phyloP scores from a whole-genome alignment of 2,797 vertebrate genomes.

The Neoniphon sammara region DNA sequence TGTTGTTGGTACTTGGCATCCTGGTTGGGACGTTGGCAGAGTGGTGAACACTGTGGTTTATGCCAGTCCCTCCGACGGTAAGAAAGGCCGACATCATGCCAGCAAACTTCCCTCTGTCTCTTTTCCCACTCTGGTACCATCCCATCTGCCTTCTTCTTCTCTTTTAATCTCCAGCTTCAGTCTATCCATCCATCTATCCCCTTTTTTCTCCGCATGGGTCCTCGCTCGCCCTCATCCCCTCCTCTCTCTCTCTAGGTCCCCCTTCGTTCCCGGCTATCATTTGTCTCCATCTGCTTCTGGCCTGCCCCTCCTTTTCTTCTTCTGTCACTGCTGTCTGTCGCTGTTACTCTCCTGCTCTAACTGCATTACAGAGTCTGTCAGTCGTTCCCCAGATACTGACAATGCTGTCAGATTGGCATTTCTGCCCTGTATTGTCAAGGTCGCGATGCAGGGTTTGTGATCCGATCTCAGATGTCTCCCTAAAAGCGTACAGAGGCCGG shows the following conservation, averaged over 20 bases:
- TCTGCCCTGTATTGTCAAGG: slow-evolving; percentile 63
- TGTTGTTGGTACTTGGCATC: no score
- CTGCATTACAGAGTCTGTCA: slow-evolving; percentile 71
- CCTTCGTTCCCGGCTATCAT: slow-evolving; percentile 65
- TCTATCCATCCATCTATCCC: slow-evolving; percentile 31
- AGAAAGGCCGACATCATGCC: background rate
- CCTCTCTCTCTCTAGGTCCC: slow-evolving; percentile 39
- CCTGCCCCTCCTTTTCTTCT: slow-evolving; percentile 47
- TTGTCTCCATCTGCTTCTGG: slow-evolving; percentile 74
- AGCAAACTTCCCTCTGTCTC: slow-evolving; percentile 34
- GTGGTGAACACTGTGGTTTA: no score
- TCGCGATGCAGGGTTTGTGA: slow-evolving; percentile 42
- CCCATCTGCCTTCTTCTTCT: slow-evolving; percentile 31
- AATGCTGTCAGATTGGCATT: slow-evolving; percentile 53
- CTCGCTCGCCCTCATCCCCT: slow-evolving; percentile 20
- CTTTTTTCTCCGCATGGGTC: slow-evolving; percentile 15
- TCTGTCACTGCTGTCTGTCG: slow-evolving; percentile 73
- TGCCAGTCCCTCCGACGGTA: no score
- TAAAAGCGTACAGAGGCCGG: no score
- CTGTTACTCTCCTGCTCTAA: slow-evolving; percentile 71
- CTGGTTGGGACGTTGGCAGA: no score
- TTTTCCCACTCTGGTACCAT: slow-evolving; percentile 14
- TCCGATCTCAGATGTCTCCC: slow-evolving; percentile 43
- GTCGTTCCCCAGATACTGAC: slow-evolving; percentile 61
- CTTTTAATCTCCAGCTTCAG: slow-evolving; percentile 33